Evolutionary conservation across 2,888 invertebrate species (phyloP), one percentile per base, ranked within the genome.

Genomic region (Cerastoderma edule): DNA sequence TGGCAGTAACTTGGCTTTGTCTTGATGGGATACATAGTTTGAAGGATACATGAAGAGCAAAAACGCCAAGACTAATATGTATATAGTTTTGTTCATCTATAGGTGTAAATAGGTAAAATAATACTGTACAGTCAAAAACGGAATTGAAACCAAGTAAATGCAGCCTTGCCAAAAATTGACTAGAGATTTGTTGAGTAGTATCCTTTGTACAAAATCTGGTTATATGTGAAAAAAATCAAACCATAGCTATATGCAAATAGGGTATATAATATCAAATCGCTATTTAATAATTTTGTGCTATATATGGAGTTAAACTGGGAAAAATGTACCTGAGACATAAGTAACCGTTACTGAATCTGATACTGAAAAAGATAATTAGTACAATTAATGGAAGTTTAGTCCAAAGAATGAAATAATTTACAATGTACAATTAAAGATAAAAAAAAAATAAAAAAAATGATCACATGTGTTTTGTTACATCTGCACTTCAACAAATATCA

Each of bases 161-260:
- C 79, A 69, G 69, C 44, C 60, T 66, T 72, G n/a, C n/a, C 67
- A 60, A 66, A 66, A 71, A 46, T 60, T 80, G 79, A 80, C 79
- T 80, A 80, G 79, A 74, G 64, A 50, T 67, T 65, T 63, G 33
- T 66, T 66, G 67, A 70, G 65, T 68, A 72, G 66, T 63, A 33
- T 70, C 56, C 30, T 66, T 69, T 48, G 33, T 57, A 65, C 57
- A 78, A 72, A 73, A 67, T 81, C 81, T 81, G 81, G 70, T 78
- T 81, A 81, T 70, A 81, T 50, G 81, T 81, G 77, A 78, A 78
- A 60, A 60, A 74, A 80, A 74, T 75, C 80, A 80, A 80, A 80
- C 80, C 81, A 78, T 69, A 67, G 70, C 78, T 78, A 81, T 75
- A 79, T 69, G 69, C 67, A 74, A 80, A 78, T 72, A 63, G 71